These are phyloP conservation scores for Oegoconia quadripuncta DNA, from an alignment of 2,888 invertebrate genomes.

Conservation along the genomic window DNA sequence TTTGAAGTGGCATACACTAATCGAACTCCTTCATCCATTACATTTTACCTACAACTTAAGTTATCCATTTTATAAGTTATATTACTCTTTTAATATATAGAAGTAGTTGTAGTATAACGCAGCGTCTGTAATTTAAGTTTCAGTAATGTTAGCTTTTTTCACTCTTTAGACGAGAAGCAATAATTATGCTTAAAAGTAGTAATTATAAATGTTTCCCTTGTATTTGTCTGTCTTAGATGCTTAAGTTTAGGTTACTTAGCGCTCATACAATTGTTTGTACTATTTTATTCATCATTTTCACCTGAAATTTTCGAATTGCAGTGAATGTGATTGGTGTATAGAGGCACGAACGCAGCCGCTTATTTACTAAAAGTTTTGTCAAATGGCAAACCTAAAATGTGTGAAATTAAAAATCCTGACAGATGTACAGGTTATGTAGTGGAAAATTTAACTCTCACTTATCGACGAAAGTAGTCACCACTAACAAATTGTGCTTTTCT, in stretches of 20 bases:
- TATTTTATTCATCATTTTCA: too few species aligned
- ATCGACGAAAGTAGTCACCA: too few species aligned
- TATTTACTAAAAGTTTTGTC: too few species aligned
- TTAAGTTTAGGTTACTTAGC: slow-evolving; percentile 59
- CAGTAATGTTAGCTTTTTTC: slow-evolving; percentile 14
- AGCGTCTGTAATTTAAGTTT: slow-evolving; percentile 5
- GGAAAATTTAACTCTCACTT: too few species aligned
- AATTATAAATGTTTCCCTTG: slow-evolving; percentile 14
- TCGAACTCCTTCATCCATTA: slow-evolving; percentile 27
- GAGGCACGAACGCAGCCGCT: too few species aligned
- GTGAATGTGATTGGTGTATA: too few species aligned
- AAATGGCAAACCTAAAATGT: too few species aligned
- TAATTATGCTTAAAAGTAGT: slow-evolving; percentile 19
- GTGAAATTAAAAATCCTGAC: too few species aligned
- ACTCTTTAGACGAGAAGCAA: slow-evolving; percentile 21
- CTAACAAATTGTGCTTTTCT: too few species aligned
- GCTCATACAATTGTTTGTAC: slow-evolving; percentile 51
- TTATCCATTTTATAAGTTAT: slow-evolving; percentile 20
- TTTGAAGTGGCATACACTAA: slow-evolving; percentile 43
- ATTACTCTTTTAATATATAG: slow-evolving; percentile 21
- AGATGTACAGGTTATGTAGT: too few species aligned
- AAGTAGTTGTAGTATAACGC: slow-evolving; percentile 38
- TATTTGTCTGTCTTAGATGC: slow-evolving; percentile 51
- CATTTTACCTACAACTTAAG: slow-evolving; percentile 29
- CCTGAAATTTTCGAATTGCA: too few species aligned